These are phyloP conservation scores for Tricholauxania praeusta DNA, from an alignment of 2,888 invertebrate genomes.

Conservation along the genomic window DNA sequence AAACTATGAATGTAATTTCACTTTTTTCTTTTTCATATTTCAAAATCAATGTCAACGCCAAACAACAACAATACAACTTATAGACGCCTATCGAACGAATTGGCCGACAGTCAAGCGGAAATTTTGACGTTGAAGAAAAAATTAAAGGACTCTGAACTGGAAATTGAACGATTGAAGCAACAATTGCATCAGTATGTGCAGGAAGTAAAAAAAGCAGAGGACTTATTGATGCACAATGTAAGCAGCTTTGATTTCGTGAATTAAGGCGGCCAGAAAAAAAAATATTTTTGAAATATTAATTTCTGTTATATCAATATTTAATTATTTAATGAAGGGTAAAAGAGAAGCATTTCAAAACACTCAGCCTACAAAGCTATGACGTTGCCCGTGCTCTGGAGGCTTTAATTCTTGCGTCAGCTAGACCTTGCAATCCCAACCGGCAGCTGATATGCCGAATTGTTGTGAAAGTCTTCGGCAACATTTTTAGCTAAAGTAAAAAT, in stretches of 20 bases:
- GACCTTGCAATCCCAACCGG: neutral
- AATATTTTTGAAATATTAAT: neutral
- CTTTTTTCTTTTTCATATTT: slow-evolving; percentile 16
- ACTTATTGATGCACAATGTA: slow-evolving; percentile 78
- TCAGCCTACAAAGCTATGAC: neutral
- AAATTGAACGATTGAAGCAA: slow-evolving; percentile 80
- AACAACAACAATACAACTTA: neutral
- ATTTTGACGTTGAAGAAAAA: slow-evolving; percentile 75
- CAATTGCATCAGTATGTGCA: slow-evolving; percentile 86
- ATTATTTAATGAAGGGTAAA: neutral
- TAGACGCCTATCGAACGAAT: slow-evolving; percentile 80
- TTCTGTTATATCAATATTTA: neutral
- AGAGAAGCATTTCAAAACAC: too few relatives aligned
- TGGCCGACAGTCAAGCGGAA: slow-evolving; percentile 75
- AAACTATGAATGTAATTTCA: neutral
- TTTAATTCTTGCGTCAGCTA: too few relatives aligned
- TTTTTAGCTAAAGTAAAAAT: too few relatives aligned
- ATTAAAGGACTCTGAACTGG: slow-evolving; percentile 76
- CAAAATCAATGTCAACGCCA: slow-evolving; percentile 24
- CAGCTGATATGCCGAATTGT: too few relatives aligned
- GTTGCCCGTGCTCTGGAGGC: too few relatives aligned
- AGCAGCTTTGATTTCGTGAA: slow-evolving; percentile 6
- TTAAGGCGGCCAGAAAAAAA: neutral
- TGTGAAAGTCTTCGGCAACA: too few relatives aligned
- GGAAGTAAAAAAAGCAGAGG: slow-evolving; percentile 84